Base-by-base conservation (phyloP, 2,797 vertebrate species). In the Huso huso region DNA sequence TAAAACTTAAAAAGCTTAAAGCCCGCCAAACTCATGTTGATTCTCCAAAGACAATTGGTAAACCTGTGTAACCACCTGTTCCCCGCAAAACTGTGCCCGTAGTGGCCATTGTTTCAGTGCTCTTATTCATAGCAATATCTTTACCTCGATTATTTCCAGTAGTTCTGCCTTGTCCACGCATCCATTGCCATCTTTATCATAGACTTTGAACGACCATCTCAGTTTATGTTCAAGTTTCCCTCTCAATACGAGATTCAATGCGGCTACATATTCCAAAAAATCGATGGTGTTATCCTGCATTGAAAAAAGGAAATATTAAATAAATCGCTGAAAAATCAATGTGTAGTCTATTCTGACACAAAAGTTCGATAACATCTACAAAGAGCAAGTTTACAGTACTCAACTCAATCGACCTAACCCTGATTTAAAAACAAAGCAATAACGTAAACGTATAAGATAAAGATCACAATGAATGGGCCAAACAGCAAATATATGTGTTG, bases 171-270 rank as follows among this genome's bases (percentile, higher is more conserved):
- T 64, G 76, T 89, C 85, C 74, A 89, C 13, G 58, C 73, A 82
- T 7, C 86, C 87, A 6, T 88, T 87, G 3, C 86, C 80, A 10
- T 90, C 85, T 10, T 71, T 86, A 78, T 90, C 87, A 49, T 86
- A 89, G 68, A 89, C 82, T 75, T 90, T 90, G 65, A 89, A 88
- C 1, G 88, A 88, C 88, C 87, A 90, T 49, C 77, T 89, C 6
- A 89, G 75, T 4, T 82, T 74, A 1, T 88, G 85, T 15, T 90
- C 85, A 1, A 88, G 78, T 37, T 85, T 88, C 1, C 87, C 87
- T 0, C 84, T 65, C 6, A 86, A 65, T 6, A 88, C 76, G 67
- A 86, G 37, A 66, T 89, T 82, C 49, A 90, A 78, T 0, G 86
- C 84, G 0, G 82, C 84, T 0, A 87, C 79, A 4, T 87, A 89